Conservation (phyloP, 1,140 invertebrate species). For the Caerostris extrusa region DNA sequence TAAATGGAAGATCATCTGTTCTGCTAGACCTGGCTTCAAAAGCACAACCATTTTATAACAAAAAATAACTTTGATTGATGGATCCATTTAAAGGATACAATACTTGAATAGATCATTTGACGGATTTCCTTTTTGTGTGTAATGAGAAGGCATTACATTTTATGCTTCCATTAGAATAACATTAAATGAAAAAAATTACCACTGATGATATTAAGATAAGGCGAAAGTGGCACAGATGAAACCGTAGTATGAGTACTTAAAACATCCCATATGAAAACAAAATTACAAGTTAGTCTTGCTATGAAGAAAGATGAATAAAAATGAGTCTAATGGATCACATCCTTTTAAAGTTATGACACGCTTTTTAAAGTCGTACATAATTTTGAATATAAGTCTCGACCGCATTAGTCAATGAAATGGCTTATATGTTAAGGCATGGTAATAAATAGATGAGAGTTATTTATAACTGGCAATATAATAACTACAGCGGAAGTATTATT, state of each 20-base stretch:
- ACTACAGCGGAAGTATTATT: no score
- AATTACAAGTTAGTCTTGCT: neutral
- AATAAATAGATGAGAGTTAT: no score
- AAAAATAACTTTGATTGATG: neutral
- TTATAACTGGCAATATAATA: no score
- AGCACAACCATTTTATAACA: neutral
- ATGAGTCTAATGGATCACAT: slow-evolving; percentile 12
- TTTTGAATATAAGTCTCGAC: neutral
- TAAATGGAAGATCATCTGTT: neutral
- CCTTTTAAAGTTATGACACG: neutral
- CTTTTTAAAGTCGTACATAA: neutral
- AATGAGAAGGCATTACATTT: neutral
- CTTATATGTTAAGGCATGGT: no score
- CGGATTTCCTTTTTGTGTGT: neutral
- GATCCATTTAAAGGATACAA: neutral
- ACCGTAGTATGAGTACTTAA: neutral
- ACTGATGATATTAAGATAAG: neutral
- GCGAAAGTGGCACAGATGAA: neutral
- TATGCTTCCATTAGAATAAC: neutral
- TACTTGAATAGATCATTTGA: neutral
- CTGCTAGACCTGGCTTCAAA: neutral
- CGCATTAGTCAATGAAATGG: no score
- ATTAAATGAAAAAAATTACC: neutral
- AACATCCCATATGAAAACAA: neutral
- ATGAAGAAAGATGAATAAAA: neutral